These are phyloP conservation scores for Epizoanthus fatuus DNA, from an alignment of 92 coral and sea anemone genomes.

Conservation along the genomic window DNA sequence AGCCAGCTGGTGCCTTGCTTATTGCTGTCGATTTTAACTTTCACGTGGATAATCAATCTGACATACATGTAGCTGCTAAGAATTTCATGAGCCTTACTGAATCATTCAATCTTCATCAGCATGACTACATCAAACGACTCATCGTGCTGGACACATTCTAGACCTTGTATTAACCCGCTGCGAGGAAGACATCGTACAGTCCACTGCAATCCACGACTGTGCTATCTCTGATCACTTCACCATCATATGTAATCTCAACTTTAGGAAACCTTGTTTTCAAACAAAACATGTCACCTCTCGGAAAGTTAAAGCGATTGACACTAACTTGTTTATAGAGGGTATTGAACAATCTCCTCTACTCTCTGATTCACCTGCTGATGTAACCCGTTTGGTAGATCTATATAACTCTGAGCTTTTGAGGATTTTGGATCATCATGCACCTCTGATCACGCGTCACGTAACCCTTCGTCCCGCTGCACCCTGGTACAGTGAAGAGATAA, in stretches of 20 bases:
- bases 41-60: neutral
- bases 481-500: constrained; percentile 16
- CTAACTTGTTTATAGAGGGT: constrained; percentile 7
- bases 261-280: constrained; percentile 14
- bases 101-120: constrained; percentile 32
- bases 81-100: neutral
- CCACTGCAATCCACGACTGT: constrained; percentile 1
- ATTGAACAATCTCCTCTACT: neutral
- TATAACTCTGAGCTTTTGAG: constrained; percentile 13
- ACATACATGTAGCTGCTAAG: constrained; percentile 7
- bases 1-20: constrained; percentile 15
- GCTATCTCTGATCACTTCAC: constrained; percentile 8
- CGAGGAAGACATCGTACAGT: constrained; percentile 5
- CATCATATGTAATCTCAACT: constrained; percentile 15
- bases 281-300: constrained; percentile 13
- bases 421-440: constrained; percentile 18
- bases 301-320: constrained; percentile 14
- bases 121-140: constrained; percentile 5
- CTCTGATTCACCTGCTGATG: neutral
- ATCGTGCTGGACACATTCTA: constrained; percentile 15
- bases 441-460: constrained; percentile 17
- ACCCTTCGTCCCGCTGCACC: constrained; percentile 17
- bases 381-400: constrained; percentile 15
- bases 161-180: constrained; percentile 1
- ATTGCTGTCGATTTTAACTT: constrained; percentile 18